Conservation (phyloP, 2,888 invertebrate species). For the Tetanocera ferruginea region DNA sequence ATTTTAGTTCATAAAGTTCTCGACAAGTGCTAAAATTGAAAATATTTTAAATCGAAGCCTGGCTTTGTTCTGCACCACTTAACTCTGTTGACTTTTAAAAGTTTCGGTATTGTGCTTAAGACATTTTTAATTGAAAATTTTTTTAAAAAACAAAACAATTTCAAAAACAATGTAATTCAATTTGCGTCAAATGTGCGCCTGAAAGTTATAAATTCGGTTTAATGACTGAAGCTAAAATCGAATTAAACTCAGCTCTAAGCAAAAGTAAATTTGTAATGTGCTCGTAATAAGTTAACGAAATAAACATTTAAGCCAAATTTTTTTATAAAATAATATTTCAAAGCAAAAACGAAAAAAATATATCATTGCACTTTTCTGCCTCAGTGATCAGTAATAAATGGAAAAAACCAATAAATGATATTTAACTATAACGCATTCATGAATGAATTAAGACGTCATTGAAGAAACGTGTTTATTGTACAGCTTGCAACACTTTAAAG, state of each 20-base stretch:
- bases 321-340: neutral
- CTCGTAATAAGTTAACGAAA: neutral
- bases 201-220: slow-evolving; percentile 18
- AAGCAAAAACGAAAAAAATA: neutral
- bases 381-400: neutral
- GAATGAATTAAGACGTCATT: slow-evolving; percentile 20
- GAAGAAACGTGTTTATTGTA: slow-evolving; percentile 20
- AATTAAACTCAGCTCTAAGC: neutral
- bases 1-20: neutral
- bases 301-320: neutral
- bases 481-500: neutral
- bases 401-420: neutral
- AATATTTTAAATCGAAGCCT: neutral
- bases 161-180: no score
- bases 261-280: slow-evolving; percentile 5
- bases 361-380: neutral
- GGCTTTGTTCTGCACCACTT: neutral
- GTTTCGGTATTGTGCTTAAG: neutral
- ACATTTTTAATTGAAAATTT: neutral
- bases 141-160: neutral
- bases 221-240: neutral
- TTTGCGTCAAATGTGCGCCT: neutral
- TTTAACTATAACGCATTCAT: neutral
- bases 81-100: no score
- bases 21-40: neutral